phyloP scores from a whole-genome alignment of 1,140 invertebrate genomes.

The Drosophila triauraria region DNA sequence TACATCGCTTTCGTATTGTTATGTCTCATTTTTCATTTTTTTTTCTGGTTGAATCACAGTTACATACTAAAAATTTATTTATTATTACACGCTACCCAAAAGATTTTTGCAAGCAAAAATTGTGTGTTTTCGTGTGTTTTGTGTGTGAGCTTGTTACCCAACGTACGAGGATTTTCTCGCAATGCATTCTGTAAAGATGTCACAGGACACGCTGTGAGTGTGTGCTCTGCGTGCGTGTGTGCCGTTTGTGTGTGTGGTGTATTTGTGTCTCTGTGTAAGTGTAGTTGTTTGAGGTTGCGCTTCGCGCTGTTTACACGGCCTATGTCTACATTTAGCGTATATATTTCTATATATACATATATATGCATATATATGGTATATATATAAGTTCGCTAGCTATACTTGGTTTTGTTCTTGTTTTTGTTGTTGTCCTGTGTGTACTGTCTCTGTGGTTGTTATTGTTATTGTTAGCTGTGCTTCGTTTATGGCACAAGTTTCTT shows the following conservation, averaged over 20 bases:
- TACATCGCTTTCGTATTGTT: slow-evolving; percentile 60
- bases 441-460: slow-evolving; percentile 49
- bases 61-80: slow-evolving; percentile 82
- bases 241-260: slow-evolving; percentile 30
- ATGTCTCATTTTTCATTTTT: slow-evolving; percentile 43
- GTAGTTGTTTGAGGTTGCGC: slow-evolving; percentile 69
- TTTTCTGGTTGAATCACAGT: slow-evolving; percentile 76
- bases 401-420: slow-evolving; percentile 43
- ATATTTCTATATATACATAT: slow-evolving; percentile 51
- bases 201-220: slow-evolving; percentile 48
- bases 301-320: slow-evolving; percentile 80
- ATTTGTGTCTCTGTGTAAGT: slow-evolving; percentile 36
- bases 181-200: slow-evolving; percentile 75
- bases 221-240: slow-evolving; percentile 24
- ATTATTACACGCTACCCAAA: slow-evolving; percentile 68
- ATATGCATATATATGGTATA: slow-evolving; percentile 41
- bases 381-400: slow-evolving; percentile 63
- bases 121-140: slow-evolving; percentile 4
- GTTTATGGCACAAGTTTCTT: slow-evolving; percentile 89
- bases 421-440: slow-evolving; percentile 28
- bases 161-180: slow-evolving; percentile 57
- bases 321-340: slow-evolving; percentile 77
- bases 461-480: slow-evolving; percentile 54
- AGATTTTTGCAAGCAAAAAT: slow-evolving; percentile 69
- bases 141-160: slow-evolving; percentile 53